These are phyloP conservation scores for Thaumetopoea pityocampa DNA, from an alignment of 1,140 invertebrate genomes.

Conservation along the genomic window DNA sequence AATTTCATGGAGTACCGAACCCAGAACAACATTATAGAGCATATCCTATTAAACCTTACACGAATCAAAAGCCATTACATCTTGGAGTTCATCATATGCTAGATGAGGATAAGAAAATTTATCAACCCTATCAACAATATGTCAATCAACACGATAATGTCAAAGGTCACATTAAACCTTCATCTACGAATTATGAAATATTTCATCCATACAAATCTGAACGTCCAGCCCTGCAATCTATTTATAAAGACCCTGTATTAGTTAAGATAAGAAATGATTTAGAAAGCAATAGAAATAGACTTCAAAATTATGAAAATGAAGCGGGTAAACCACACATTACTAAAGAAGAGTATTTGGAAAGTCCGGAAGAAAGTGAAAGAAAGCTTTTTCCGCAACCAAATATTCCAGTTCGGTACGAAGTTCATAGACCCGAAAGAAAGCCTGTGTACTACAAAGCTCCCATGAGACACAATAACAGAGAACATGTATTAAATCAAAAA, in stretches of 20 bases:
- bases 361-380: constrained; percentile 42
- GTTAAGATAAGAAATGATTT: constrained; percentile 63
- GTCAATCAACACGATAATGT: constrained; percentile 29
- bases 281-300: constrained; percentile 44
- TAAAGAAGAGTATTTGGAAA: constrained; percentile 53
- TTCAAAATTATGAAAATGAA: constrained; percentile 58
- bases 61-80: constrained; percentile 34
- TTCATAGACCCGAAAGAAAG: constrained; percentile 49
- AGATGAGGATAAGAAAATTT: constrained; percentile 30
- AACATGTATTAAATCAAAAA: constrained; percentile 52
- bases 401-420: constrained; percentile 52
- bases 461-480: constrained; percentile 31
- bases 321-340: constrained; percentile 42
- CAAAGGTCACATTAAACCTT: constrained; percentile 31
- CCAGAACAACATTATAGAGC: constrained; percentile 51
- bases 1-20: constrained; percentile 44
- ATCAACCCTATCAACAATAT: constrained; percentile 40
- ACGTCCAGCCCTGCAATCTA: constrained; percentile 48
- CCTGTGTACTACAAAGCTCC: constrained; percentile 56
- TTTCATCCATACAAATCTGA: constrained; percentile 65
- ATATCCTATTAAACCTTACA: constrained; percentile 45
- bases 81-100: constrained; percentile 50
- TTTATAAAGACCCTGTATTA: constrained; percentile 62
- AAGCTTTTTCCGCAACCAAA: constrained; percentile 58
- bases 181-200: constrained; percentile 48